phyloP scores from a whole-genome alignment of 2,888 invertebrate genomes.

The Nymphalis urticae region DNA sequence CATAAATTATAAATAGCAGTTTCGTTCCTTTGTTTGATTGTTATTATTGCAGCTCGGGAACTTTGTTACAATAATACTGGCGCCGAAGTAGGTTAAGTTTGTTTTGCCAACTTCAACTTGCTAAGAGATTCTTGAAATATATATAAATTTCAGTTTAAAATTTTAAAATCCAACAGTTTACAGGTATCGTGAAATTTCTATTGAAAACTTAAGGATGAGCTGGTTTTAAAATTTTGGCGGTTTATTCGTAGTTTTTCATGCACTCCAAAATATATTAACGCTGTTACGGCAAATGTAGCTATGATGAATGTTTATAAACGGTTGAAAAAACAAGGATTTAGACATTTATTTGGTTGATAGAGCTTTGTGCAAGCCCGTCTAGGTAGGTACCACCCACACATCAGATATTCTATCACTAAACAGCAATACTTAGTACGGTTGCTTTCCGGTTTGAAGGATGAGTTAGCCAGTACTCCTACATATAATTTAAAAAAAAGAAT shows the following conservation, averaged over 20 bases:
- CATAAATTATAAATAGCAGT: constrained; percentile 9
- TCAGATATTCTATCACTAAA: no score
- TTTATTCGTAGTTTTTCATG: background rate
- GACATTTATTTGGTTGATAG: no score
- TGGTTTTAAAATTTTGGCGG: background rate
- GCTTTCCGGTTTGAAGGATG: no score
- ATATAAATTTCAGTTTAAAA: background rate
- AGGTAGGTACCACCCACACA: no score
- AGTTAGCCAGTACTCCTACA: no score
- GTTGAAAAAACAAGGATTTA: no score
- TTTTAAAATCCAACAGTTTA: constrained; percentile 5
- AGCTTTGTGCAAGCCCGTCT: no score
- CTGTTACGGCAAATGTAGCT: no score
- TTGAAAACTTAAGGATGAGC: background rate
- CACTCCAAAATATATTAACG: background rate
- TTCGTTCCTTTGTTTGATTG: background rate
- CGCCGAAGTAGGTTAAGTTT: constrained; percentile 10
- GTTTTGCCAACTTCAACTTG: constrained; percentile 6
- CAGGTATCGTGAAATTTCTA: background rate
- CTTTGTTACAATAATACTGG: constrained; percentile 10
- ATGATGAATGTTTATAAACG: no score
- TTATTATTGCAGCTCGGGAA: constrained; percentile 9
- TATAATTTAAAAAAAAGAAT: no score
- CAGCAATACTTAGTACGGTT: no score
- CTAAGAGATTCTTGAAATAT: constrained; percentile 8